Conservation (phyloP, 2,797 vertebrate genomes). For the Pteropus rufus region DNA sequence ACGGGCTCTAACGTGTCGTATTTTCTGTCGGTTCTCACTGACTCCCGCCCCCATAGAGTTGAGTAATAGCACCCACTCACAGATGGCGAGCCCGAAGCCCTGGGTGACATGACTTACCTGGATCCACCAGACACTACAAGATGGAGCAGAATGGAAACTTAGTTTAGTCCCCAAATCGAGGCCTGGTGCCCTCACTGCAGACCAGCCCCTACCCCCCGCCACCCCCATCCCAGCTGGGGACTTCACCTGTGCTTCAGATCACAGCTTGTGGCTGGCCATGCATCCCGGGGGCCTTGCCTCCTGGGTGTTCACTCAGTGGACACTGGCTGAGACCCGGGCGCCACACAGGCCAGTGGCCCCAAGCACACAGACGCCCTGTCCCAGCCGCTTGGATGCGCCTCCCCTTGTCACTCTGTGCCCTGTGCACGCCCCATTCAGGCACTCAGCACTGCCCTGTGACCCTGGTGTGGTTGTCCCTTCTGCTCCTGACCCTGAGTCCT, state of each 20-base stretch:
- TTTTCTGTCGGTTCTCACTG: neutral
- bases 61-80: neutral
- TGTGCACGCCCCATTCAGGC: too few relatives aligned
- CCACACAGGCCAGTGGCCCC: neutral
- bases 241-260: neutral
- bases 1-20: neutral
- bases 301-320: too few relatives aligned
- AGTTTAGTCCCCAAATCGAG: neutral
- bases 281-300: neutral
- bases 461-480: neutral
- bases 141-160: neutral
- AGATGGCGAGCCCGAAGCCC: neutral
- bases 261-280: neutral
- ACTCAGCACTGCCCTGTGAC: neutral
- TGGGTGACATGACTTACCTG: rapidly evolving
- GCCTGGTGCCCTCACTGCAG: neutral
- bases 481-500: neutral
- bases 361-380: neutral
- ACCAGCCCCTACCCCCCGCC: too few relatives aligned
- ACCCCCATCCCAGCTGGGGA: neutral
- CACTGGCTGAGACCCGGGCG: neutral
- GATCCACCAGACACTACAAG: too few relatives aligned
- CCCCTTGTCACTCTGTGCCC: neutral
- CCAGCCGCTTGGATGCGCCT: rapidly evolving
- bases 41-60: neutral